Conservation (phyloP, 2,113 vertebrate genomes). For the Opisthocomus hoazin region DNA sequence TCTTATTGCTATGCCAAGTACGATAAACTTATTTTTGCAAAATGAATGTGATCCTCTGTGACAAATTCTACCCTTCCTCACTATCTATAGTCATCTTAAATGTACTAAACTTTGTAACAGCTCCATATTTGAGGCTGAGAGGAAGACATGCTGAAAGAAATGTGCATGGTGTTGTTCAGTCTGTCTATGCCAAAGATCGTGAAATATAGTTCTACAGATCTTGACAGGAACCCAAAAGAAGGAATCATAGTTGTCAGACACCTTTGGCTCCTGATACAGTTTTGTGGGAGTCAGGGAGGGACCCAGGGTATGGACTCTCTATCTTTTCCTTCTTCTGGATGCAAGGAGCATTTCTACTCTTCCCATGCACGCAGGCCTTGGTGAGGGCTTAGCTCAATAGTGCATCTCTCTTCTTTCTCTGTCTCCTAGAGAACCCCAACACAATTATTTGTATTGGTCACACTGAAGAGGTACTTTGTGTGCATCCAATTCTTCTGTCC, state of each 20-base stretch:
- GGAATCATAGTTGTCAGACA: background rate
- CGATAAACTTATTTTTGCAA: constrained; percentile 24
- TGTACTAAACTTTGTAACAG: background rate
- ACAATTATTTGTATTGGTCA: background rate
- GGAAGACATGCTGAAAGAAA: background rate
- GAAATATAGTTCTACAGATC: background rate
- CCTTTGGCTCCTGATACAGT: background rate
- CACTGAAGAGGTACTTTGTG: background rate
- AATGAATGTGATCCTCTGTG: constrained; percentile 11
- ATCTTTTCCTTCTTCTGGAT: background rate
- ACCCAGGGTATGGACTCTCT: background rate
- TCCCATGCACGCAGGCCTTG: background rate
- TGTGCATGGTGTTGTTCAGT: background rate
- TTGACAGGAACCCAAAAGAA: background rate
- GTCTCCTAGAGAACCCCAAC: background rate
- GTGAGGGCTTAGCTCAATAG: background rate
- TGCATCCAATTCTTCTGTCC: background rate
- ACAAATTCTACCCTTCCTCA: background rate
- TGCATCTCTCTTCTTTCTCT: background rate
- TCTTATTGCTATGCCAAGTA: background rate
- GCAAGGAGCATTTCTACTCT: background rate
- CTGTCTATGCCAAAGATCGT: background rate
- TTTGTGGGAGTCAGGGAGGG: background rate
- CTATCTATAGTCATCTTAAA: background rate
- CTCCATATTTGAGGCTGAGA: background rate